These are phyloP conservation scores for Myanophis thanlyinensis DNA, from an alignment of 2,113 vertebrate genomes.

Conservation along the genomic window DNA sequence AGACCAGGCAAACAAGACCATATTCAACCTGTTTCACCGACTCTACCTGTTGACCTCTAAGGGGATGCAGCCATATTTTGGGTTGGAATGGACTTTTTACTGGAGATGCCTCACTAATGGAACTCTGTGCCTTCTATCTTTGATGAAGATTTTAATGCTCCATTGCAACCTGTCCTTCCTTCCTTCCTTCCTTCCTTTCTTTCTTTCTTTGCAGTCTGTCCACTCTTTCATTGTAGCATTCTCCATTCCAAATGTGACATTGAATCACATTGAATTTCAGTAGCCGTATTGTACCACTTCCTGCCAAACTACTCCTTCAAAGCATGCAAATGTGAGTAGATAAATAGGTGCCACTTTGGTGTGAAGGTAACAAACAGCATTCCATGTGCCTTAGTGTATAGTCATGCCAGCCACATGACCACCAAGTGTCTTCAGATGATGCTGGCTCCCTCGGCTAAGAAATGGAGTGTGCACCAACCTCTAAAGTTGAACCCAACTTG, in stretches of 20 bases:
- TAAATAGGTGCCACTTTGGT: not conserved
- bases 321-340: not conserved
- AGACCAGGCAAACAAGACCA: not conserved
- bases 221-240: not conserved
- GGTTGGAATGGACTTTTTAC: not conserved
- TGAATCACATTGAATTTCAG: not conserved
- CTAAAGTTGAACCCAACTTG: not conserved
- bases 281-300: not conserved
- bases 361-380: not conserved
- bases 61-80: not conserved
- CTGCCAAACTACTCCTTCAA: not conserved
- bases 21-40: not conserved
- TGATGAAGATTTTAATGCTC: not conserved
- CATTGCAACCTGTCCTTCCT: not conserved
- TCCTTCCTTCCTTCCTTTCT: no score
- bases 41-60: not conserved
- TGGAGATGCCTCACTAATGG: not conserved
- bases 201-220: no score
- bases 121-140: not conserved
- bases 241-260: not conserved
- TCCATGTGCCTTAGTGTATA: not conserved
- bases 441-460: not conserved
- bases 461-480: not conserved
- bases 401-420: not conserved
- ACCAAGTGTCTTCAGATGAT: not conserved